Evolutionary conservation across 2,797 vertebrate species (phyloP), one percentile per base, ranked within the genome.

Genomic region (Peromyscus attwateri): DNA sequence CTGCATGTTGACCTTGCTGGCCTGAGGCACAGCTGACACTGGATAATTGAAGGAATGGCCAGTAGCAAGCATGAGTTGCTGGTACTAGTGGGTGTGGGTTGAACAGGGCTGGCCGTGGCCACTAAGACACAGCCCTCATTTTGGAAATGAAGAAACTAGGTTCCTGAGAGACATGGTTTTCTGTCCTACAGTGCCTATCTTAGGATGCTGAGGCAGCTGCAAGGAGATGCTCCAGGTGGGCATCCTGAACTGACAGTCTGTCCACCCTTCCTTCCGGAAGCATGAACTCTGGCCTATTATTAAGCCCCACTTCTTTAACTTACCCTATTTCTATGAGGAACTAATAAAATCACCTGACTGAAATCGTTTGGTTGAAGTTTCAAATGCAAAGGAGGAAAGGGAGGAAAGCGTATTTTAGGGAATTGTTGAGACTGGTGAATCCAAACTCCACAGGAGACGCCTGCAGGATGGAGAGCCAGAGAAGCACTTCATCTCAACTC

Each of bases 1-100:
- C 29, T 64, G 29, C 43, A 7, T 34, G 17, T 21, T 66, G 9
- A 49, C 34, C 64, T 79, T 34, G 16, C 77, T 85, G 64, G 37
- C 19, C 64, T 25, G 19, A 68, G 43, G 31, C 19, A 2, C 12
- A 49, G 11, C 5, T n/a, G 43, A 87, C 46, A 52, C 21, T 52
- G 21, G 19, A 27, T 52, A 55, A 34, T 7, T 52, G 34, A 29
- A 34, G 21, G 87, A 91, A 3, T 11, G 3, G 17, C 49, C n/a
- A 3, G 0, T 31, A 46, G 8, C 19, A 31, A 7, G 0, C 9
- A 27, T 1, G 34, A 16, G 19, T 37, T 57, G n/a, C 27, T 12
- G 12, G 60, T 81, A 2, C 43, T 29, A 23, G 6, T 2, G 21
- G 84, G 13, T 34, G 13, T 19, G 17, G n/a, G 23, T n/a, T 27